Evolutionary conservation across 2,797 vertebrate genomes (phyloP).

Genomic region (Botia kubotai): DNA sequence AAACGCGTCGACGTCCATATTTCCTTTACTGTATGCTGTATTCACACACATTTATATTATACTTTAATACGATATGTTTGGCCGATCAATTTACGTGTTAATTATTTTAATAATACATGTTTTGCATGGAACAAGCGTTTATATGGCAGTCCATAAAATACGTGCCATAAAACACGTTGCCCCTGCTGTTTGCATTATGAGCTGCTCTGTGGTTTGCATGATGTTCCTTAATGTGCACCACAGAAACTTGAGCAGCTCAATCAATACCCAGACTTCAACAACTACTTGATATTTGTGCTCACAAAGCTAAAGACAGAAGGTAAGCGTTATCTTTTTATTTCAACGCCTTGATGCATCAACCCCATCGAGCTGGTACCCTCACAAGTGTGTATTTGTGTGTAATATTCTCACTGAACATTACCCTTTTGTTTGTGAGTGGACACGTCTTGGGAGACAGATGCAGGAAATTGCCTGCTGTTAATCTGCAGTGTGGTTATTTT

Average conservation of each 20-base stretch:
- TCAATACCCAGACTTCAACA: conserved; percentile 98
- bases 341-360: conserved; percentile 70
- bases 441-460: conserved; percentile 4
- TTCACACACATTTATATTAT: neutral
- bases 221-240: conserved; percentile 82
- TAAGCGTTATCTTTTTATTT: conserved; percentile 73
- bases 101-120: neutral
- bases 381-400: neutral
- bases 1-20: neutral
- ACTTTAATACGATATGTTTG: neutral
- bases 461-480: conserved; percentile 1
- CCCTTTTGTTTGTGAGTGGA: neutral
- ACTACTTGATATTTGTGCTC: conserved; percentile 97
- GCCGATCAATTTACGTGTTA: neutral
- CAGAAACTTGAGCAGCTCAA: conserved; percentile 98
- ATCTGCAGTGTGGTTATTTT: neutral
- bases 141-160: neutral
- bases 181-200: neutral
- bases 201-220: neutral
- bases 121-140: neutral
- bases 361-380: neutral
- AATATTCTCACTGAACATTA: neutral
- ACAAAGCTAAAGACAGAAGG: conserved; percentile 98
- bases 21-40: neutral
- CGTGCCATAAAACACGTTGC: neutral